Evolutionary conservation across 2,888 invertebrate genomes (phyloP).

Genomic region (Polyploca ridens): DNA sequence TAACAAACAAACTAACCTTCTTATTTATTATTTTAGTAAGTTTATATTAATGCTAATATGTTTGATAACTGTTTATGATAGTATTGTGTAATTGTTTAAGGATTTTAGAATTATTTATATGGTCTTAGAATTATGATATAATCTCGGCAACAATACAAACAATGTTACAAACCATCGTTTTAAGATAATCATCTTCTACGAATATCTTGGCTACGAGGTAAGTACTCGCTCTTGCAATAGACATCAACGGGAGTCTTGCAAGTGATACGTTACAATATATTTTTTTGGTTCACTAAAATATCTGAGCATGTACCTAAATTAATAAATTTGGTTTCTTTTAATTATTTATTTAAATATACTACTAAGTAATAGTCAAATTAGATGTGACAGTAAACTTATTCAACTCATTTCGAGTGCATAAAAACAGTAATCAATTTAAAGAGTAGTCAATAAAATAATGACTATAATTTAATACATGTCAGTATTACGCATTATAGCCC

Average conservation of each 20-base stretch:
- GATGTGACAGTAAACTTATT: not conserved
- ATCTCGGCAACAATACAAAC: too few species aligned
- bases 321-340: too few species aligned
- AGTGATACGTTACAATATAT: too few species aligned
- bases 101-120: not conserved
- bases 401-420: not conserved
- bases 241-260: slow-evolving; percentile 42
- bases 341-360: too few species aligned
- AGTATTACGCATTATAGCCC: slow-evolving; percentile 5
- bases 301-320: too few species aligned
- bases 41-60: not conserved
- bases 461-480: not conserved
- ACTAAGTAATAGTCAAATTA: too few species aligned
- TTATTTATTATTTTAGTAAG: not conserved
- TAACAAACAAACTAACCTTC: too few species aligned
- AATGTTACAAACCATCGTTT: too few species aligned
- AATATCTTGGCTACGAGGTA: not conserved
- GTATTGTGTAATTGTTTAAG: not conserved
- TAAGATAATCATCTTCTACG: not conserved
- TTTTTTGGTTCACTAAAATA: too few species aligned
- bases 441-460: not conserved
- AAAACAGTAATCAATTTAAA: slow-evolving; percentile 1
- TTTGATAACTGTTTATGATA: not conserved
- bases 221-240: slow-evolving; percentile 31
- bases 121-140: too few species aligned